A percentile compares a stretch with the other conserved stretches of the same genome.
These are phyloP conservation scores for Paradoxurus hermaphroditus DNA, from an alignment of 2,113 vertebrate species.

Conservation along the genomic window DNA sequence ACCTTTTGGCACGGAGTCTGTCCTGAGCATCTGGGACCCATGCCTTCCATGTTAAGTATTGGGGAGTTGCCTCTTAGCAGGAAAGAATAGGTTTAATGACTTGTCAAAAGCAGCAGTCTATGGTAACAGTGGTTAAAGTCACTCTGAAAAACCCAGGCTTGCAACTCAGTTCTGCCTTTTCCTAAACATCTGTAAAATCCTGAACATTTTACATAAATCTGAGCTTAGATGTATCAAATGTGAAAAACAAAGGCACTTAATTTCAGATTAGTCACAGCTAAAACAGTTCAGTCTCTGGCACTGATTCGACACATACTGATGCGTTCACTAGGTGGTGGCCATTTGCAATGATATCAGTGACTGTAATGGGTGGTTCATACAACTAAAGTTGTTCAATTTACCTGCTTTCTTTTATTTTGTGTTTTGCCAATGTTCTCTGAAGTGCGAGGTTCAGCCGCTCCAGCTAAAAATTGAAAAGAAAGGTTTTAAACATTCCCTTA, in stretches of 20 bases:
- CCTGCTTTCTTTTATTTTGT: constrained; percentile 87
- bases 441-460: constrained; percentile 92
- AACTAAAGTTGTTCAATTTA: constrained; percentile 73
- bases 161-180: not conserved
- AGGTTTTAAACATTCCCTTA: constrained; percentile 36
- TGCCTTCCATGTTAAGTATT: not conserved
- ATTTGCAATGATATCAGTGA: not conserved
- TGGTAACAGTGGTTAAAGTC: not conserved
- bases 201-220: not conserved
- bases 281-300: not conserved
- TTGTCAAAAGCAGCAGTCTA: not conserved
- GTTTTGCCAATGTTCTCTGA: constrained; percentile 88
- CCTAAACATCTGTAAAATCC: not conserved
- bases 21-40: not conserved
- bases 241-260: not conserved
- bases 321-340: not conserved
- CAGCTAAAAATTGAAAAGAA: constrained; percentile 84
- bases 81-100: not conserved
- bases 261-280: not conserved
- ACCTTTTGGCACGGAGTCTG: not conserved
- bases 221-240: not conserved
- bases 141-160: not conserved
- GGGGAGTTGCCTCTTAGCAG: not conserved
- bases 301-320: not conserved
- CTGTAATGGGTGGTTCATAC: rapidly evolving